Evolutionary conservation across 2,113 vertebrate species (phyloP).

Genomic region (Sphaerodactylus townsendi): DNA sequence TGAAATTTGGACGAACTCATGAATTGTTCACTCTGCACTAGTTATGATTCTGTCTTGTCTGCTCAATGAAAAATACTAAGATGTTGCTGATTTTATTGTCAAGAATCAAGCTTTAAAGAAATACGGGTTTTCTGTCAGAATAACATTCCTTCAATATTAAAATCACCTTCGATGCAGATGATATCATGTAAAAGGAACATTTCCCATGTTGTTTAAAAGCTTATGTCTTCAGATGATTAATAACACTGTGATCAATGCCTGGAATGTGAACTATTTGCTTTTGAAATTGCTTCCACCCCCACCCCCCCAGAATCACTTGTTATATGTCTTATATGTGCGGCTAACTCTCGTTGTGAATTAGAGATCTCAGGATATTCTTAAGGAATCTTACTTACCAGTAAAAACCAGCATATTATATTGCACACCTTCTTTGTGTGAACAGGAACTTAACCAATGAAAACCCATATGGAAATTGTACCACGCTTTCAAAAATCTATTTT

Average conservation of each 20-base stretch:
- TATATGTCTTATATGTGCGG: slow-evolving; percentile 53
- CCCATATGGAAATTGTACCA: slow-evolving; percentile 5
- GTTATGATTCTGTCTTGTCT: not conserved
- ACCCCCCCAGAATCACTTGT: not conserved
- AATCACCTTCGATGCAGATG: not conserved
- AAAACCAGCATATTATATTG: slow-evolving; percentile 47
- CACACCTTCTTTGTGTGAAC: slow-evolving; percentile 64
- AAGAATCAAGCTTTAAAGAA: not conserved
- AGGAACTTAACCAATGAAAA: slow-evolving; percentile 36
- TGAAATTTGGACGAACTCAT: not conserved
- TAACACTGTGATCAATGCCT: not conserved
- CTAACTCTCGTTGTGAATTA: slow-evolving; percentile 64
- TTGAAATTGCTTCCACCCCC: slow-evolving; percentile 26
- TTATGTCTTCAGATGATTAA: not conserved
- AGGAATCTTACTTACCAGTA: slow-evolving; percentile 45
- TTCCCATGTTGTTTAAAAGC: slow-evolving; percentile 37
- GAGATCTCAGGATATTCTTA: slow-evolving; percentile 39
- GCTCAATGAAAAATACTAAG: not conserved
- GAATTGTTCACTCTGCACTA: not conserved
- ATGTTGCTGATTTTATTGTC: not conserved
- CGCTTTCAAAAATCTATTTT: not conserved
- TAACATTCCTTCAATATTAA: not conserved
- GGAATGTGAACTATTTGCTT: slow-evolving; percentile 12
- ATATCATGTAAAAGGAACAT: slow-evolving; percentile 6
- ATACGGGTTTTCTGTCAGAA: not conserved